phyloP scores from a whole-genome alignment of 2,888 invertebrate genomes.

The Lordiphosa fenestrarum region DNA sequence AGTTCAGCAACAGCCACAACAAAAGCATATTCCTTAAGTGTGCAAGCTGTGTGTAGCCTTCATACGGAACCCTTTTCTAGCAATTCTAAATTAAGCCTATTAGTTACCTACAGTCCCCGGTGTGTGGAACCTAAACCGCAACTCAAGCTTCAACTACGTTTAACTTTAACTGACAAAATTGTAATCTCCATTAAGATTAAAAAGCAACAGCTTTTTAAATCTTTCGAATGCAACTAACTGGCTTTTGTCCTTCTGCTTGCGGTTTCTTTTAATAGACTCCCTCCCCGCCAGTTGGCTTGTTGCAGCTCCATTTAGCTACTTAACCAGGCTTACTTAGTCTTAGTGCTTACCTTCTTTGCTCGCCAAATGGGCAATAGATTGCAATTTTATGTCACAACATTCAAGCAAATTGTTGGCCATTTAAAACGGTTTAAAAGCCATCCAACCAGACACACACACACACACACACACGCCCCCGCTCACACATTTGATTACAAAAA shows the following conservation, averaged over 20 bases:
- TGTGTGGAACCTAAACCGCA: too few species aligned
- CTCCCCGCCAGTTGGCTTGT: conserved; percentile 18
- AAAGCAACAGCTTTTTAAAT: too few species aligned
- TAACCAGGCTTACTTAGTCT: conserved; percentile 27
- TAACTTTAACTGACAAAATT: too few species aligned
- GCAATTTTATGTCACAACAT: conserved; percentile 67
- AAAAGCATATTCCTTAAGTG: too few species aligned
- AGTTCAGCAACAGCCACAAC: too few species aligned
- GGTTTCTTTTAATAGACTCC: conserved; percentile 2
- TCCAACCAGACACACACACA: conserved; percentile 15
- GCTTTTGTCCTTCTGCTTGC: not conserved
- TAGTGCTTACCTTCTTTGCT: conserved; percentile 30
- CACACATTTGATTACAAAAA: conserved; percentile 36
- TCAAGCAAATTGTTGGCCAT: conserved; percentile 64
- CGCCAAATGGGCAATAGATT: conserved; percentile 62
- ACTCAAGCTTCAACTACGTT: too few species aligned
- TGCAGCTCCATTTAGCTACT: conserved; percentile 41
- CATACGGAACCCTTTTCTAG: too few species aligned
- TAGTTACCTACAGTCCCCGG: too few species aligned
- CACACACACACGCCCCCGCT: conserved; percentile 10
- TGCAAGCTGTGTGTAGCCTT: too few species aligned
- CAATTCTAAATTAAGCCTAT: too few species aligned
- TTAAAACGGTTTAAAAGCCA: conserved; percentile 61
- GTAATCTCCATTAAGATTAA: too few species aligned
- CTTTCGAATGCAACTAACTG: too few species aligned